These are phyloP conservation scores for Cricetomys ansorgei DNA, from an alignment of 2,113 vertebrate genomes.

Conservation along the genomic window DNA sequence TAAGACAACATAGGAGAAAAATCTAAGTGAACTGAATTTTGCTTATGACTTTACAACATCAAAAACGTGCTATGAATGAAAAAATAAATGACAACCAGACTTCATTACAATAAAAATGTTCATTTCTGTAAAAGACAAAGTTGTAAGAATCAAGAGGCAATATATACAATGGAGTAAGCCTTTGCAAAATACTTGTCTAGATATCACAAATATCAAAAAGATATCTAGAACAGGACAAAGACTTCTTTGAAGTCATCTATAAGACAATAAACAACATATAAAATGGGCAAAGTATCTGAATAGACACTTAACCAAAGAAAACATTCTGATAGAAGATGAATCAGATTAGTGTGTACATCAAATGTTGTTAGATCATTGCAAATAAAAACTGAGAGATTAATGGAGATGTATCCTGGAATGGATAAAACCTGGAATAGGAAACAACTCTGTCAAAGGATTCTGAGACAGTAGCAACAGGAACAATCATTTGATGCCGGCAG, in stretches of 20 bases:
- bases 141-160: background rate
- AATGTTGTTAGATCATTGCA: background rate
- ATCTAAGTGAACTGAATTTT: background rate
- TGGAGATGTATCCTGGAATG: background rate
- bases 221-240: background rate
- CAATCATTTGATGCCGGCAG: background rate
- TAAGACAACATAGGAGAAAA: background rate
- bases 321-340: background rate
- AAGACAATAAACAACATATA: background rate
- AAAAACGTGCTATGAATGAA: background rate
- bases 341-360: background rate
- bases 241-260: background rate
- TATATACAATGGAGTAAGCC: background rate
- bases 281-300: background rate
- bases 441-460: background rate
- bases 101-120: background rate
- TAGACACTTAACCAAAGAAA: background rate
- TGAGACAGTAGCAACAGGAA: background rate
- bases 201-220: background rate
- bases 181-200: background rate
- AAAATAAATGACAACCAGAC: background rate
- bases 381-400: background rate
- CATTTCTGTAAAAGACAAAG: background rate
- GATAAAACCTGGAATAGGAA: background rate
- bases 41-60: background rate